Percentiles rank a stretch among this genome's conserved stretches.
phyloP scores from a whole-genome alignment of 2,113 vertebrate species.

The Theropithecus gelada region DNA sequence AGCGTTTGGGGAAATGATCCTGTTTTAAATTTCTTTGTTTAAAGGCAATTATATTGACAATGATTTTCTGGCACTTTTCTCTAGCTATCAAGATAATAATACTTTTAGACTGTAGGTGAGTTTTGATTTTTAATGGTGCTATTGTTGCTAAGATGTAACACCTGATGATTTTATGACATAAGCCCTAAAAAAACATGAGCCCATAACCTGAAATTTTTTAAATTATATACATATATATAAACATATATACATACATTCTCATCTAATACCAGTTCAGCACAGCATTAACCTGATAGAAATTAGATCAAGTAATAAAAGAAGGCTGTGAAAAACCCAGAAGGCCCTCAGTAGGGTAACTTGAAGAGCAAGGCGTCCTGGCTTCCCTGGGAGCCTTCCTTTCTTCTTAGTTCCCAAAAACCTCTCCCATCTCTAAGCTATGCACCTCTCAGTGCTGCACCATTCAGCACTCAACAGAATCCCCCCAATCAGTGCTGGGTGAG shows the following conservation, averaged over 20 bases:
- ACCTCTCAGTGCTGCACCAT: not conserved
- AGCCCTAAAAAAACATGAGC: not conserved
- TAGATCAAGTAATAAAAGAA: not conserved
- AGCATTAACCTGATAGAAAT: not conserved
- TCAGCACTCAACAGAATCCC: not conserved
- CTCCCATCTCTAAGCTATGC: not conserved
- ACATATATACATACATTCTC: not conserved
- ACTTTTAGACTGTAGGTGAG: not conserved
- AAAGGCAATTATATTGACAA: not conserved
- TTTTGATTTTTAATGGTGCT: constrained; percentile 35
- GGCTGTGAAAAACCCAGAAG: not conserved
- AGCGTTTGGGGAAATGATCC: not conserved
- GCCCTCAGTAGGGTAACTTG: not conserved
- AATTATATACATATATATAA: too few relatives aligned
- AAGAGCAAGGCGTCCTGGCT: not conserved
- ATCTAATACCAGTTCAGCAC: not conserved
- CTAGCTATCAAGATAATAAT: not conserved
- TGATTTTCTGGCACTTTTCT: constrained; percentile 1
- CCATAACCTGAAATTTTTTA: not conserved
- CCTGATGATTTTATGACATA: not conserved
- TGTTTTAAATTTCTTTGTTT: constrained; percentile 41
- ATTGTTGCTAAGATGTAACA: not conserved
- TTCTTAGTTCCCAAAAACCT: not conserved
- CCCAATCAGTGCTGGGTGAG: not conserved
- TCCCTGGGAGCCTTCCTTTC: accelerated